Base-by-base conservation (phyloP, 2,888 invertebrate genomes). In the Diloba caeruleocephala region DNA sequence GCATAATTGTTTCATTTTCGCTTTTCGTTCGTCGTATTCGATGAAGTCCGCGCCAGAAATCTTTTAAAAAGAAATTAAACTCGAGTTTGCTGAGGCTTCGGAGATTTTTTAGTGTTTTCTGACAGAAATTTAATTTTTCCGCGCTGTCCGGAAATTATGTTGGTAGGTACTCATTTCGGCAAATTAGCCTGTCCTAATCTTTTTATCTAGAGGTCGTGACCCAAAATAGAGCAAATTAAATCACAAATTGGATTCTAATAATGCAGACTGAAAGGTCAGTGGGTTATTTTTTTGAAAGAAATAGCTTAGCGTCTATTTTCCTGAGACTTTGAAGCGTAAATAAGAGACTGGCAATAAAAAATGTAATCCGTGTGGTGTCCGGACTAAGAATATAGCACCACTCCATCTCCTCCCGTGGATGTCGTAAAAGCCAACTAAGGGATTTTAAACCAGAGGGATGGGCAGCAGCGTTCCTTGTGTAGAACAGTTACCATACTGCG, bases 1-100 rank as follows among this genome's bases (percentile, higher is more conserved):
- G 86, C 90, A 90, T 90, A 90, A 90, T 88, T 91, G 90, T 91
- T 89, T 90, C 87, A 90, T 90, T 90, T 90, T 88, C 88, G 84
- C 86, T 89, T 78, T 33, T 82, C 80, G 79, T 70, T 78, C 69
- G 69, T 81, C 74, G 81, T 82, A 88, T 86, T 82, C 83, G 82
- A 87, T 89, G 84, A 86, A 83, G 83, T 82, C 81, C 75, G 61
- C 45, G 71, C 75, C 68, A 74, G 38, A 75, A 80, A 82, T 84
- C 82, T 84, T 81, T 85, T 84, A 82, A 79, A 86, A 87, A 88
- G 82, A 85, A 86, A 89, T 90, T 89, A 88, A 84, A 85, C 71
- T 86, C 72, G 78, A 80, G 77, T 84, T 85, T 82, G 66, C 67
- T 50, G 62, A 64, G 52, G 72, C 58, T 60, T 63, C 53, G 51